Evolutionary conservation across 2,888 invertebrate genomes (phyloP), one percentile per base, ranked within the genome.

Genomic region (Pantelozetes paolii): DNA sequence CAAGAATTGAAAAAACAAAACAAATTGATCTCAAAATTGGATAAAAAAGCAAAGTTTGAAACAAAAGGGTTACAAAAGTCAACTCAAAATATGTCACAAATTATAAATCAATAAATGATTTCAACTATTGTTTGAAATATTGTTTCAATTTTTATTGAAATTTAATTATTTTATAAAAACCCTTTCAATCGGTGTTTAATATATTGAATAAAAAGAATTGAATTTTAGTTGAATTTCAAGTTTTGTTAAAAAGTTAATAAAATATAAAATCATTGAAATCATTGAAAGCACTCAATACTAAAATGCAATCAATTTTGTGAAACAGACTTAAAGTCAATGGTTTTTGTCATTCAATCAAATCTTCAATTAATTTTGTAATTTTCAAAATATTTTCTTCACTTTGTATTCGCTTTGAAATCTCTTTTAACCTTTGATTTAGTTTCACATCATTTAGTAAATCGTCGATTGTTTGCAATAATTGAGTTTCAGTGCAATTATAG

Each of bases 391-490:
- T 59, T 42, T 59, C n/a, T 3, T 32, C 26, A 0, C 1, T 42
- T 57, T 54, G 59, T 70, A 74, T 57, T 71, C 70, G 26, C 26
- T 50, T 18, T 9, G 48, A 69, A 18, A 69, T 23, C 9, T 45
- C 9, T 13, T 0, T n/a, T 0, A 71, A 50, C 70, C 54, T 48
- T 13, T 48, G 30, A 13, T 28, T 11, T 15, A 75, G 28, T 9
- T 23, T 20, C 30, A 73, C 6, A 72, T 75, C 70, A 15, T 18
- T 45, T 1, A 75, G 50, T 42, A 70, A 26, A 11, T 20, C 42
- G 9, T 75, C 75, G 40, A 75, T 75, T 30, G 62, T 9, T 9
- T 40, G 32, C 8, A 69, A 23, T 2, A 74, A 20, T 50, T 54
- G 18, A 11, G 8, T 32, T 32, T 71, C 71, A 32, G 57, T 59